Evolutionary conservation across 2,113 vertebrate species (phyloP).

Genomic region (Climacteris rufus): DNA sequence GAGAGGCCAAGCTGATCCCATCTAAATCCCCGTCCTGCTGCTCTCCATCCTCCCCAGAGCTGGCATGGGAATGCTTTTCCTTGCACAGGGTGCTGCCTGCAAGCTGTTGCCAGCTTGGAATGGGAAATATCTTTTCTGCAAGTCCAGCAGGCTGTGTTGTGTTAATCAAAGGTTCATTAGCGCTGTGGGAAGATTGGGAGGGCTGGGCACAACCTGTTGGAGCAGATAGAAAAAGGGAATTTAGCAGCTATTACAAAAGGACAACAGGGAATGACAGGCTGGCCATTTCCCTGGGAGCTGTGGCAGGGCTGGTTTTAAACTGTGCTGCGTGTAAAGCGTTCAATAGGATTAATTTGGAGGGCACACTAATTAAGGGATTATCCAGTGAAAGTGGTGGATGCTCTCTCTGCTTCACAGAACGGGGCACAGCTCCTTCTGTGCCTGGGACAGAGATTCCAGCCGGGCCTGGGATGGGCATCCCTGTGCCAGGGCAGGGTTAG

Average conservation of each 20-base stretch:
- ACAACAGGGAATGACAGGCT: background rate
- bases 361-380: constrained; percentile 6
- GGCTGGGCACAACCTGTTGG: background rate
- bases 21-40: background rate
- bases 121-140: background rate
- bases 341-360: constrained; percentile 18
- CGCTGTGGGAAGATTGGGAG: background rate
- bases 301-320: background rate
- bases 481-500: background rate
- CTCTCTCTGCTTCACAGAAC: background rate
- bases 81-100: background rate
- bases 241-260: background rate
- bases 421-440: background rate
- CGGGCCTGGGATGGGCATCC: background rate
- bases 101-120: background rate
- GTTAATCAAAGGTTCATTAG: background rate
- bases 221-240: background rate
- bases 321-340: background rate
- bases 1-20: background rate
- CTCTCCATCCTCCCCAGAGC: background rate
- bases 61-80: background rate
- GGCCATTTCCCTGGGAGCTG: background rate
- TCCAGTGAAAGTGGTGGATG: background rate
- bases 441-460: background rate
- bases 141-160: background rate